Evolutionary conservation across 1,140 invertebrate genomes (phyloP).

Genomic region (Pseudachorutes palmiensis): DNA sequence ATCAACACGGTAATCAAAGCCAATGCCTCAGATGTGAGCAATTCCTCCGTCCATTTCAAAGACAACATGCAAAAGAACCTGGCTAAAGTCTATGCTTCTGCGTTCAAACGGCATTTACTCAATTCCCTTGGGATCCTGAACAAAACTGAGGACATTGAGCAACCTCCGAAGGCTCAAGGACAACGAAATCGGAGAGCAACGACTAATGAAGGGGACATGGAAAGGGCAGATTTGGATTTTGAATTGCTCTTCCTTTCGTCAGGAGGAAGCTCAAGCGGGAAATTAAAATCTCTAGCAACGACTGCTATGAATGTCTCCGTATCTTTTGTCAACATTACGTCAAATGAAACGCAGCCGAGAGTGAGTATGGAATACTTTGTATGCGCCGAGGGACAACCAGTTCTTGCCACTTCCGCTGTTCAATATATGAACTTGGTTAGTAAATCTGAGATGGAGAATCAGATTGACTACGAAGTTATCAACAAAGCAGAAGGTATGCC

Average conservation of each 20-base stretch:
- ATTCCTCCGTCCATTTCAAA: not conserved
- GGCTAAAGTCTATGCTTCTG: conserved; percentile 33
- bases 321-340: conserved; percentile 26
- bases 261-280: conserved; percentile 3
- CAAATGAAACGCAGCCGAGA: not conserved
- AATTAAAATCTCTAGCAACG: conserved; percentile 22
- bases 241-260: conserved; percentile 1
- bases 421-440: conserved; percentile 31
- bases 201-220: conserved; percentile 5
- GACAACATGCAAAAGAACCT: conserved; percentile 29
- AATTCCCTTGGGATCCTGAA: conserved; percentile 22
- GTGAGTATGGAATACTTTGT: conserved; percentile 33
- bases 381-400: conserved; percentile 32
- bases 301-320: conserved; percentile 35
- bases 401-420: conserved; percentile 30
- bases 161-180: too few relatives aligned
- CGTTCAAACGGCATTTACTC: conserved; percentile 35
- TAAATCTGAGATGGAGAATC: conserved; percentile 37
- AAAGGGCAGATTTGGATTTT: conserved; percentile 15
- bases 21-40: conserved; percentile 16
- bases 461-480: conserved; percentile 36
- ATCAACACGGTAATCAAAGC: conserved; percentile 35
- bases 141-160: conserved; percentile 7
- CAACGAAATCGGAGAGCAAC: not conserved
- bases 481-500: conserved; percentile 36